These are phyloP conservation scores for Prunella fulvescens DNA, from an alignment of 2,113 vertebrate genomes.

Conservation along the genomic window DNA sequence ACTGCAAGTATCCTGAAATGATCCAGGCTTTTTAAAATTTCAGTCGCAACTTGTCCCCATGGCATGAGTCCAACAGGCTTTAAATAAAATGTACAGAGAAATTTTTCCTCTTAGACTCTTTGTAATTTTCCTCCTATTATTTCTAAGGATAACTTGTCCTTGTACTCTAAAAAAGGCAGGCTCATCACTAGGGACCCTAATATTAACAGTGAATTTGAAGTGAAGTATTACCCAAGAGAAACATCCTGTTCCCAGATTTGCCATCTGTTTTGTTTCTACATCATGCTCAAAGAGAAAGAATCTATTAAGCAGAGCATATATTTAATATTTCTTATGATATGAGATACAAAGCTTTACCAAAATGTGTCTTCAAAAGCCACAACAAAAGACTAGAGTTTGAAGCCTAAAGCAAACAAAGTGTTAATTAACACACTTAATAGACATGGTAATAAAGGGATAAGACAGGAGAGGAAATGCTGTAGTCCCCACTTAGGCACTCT, in stretches of 20 bases:
- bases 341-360: background rate
- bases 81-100: background rate
- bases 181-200: constrained; percentile 9
- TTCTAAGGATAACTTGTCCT: constrained; percentile 38
- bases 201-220: constrained; percentile 2
- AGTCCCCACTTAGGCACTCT: background rate
- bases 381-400: background rate
- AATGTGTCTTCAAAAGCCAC: background rate
- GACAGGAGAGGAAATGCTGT: background rate
- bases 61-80: background rate
- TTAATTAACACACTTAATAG: background rate
- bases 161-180: background rate
- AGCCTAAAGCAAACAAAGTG: background rate
- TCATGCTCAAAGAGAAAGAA: background rate
- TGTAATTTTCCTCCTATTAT: background rate
- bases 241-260: background rate
- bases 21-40: constrained; percentile 43
- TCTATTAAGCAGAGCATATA: background rate
- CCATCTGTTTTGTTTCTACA: constrained; percentile 37
- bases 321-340: background rate
- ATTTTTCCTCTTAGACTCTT: background rate
- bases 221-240: background rate
- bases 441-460: background rate
- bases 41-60: background rate
- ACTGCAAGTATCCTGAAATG: background rate